These are phyloP conservation scores for Poecilobothrus nobilitatus DNA, from an alignment of 2,888 invertebrate species.

Conservation along the genomic window DNA sequence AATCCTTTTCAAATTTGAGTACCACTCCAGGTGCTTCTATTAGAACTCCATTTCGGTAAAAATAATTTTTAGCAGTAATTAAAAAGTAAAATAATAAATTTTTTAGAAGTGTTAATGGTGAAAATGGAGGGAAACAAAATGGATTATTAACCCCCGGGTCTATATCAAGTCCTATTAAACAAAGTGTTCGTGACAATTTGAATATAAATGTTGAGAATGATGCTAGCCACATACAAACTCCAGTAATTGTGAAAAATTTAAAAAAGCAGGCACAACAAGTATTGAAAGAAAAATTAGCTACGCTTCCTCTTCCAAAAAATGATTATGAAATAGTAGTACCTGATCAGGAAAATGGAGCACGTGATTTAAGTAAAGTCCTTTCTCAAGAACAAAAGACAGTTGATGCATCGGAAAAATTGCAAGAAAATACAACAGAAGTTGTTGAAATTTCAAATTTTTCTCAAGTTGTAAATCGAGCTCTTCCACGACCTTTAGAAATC, in stretches of 20 bases:
- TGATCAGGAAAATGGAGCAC: slow-evolving; percentile 59
- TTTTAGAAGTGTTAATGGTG: no score
- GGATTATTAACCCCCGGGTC: not conserved
- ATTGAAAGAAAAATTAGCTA: slow-evolving; percentile 66
- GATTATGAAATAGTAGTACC: slow-evolving; percentile 98
- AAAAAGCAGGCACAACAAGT: slow-evolving; percentile 68
- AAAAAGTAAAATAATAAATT: no score
- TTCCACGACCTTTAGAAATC: slow-evolving; percentile 79
- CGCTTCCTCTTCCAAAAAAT: slow-evolving; percentile 84
- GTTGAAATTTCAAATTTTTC: slow-evolving; percentile 55
- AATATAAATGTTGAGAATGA: slow-evolving; percentile 89
- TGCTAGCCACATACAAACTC: slow-evolving; percentile 61
- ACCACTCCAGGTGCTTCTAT: no score
- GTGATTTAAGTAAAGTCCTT: slow-evolving; percentile 42
- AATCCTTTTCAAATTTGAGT: not conserved
- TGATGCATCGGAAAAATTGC: slow-evolving; percentile 62
- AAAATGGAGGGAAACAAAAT: not conserved
- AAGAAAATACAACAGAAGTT: slow-evolving; percentile 53
- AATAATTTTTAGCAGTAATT: no score
- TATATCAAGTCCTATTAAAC: not conserved
- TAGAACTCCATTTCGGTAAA: no score
- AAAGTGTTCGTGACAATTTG: slow-evolving; percentile 74
- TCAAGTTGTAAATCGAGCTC: slow-evolving; percentile 72
- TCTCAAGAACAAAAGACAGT: slow-evolving; percentile 80
- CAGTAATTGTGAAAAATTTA: slow-evolving; percentile 55